phyloP scores from a whole-genome alignment of 2,797 vertebrate genomes.

The Amphiprion clarkii region DNA sequence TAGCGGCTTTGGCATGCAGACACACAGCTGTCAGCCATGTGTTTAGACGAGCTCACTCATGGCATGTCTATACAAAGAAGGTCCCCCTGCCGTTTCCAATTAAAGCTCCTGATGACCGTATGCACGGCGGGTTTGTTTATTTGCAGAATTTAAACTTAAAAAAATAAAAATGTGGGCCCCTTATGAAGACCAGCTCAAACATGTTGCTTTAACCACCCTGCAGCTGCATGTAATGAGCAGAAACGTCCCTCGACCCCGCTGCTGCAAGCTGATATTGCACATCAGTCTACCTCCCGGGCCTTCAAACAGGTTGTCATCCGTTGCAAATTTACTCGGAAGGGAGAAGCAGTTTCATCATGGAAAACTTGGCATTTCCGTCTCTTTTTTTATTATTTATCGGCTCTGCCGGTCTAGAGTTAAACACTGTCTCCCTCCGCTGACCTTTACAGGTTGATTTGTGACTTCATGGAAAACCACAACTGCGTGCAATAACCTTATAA shows the following conservation, averaged over 20 bases:
- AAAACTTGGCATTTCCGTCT: conserved; percentile 45
- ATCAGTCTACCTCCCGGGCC: conserved; percentile 40
- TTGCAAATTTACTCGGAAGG: conserved; percentile 41
- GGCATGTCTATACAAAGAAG: conserved; percentile 53
- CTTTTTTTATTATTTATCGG: conserved; percentile 42
- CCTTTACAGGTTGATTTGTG: conserved; percentile 72
- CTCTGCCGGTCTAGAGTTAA: conserved; percentile 36
- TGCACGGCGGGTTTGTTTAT: conserved; percentile 55
- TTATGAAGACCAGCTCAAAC: conserved; percentile 41
- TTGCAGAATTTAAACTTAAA: conserved; percentile 21
- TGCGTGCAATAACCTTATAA: conserved; percentile 48
- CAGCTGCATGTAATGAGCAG: conserved; percentile 51
- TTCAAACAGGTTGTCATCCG: conserved; percentile 53
- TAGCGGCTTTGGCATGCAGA: conserved; percentile 56
- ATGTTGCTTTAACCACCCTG: conserved; percentile 22
- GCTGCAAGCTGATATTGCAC: conserved; percentile 44
- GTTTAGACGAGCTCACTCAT: conserved; percentile 49
- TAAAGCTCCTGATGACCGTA: conserved; percentile 51
- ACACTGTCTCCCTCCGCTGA: conserved; percentile 59
- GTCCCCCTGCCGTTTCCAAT: conserved; percentile 44
- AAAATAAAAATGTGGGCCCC: conserved; percentile 19
- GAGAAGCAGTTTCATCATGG: conserved; percentile 57
- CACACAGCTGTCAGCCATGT: conserved; percentile 71
- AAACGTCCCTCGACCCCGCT: conserved; percentile 22
- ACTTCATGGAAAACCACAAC: conserved; percentile 74